A percentile compares a stretch with the other conserved stretches of the same genome.
Evolutionary conservation across 2,797 vertebrate genomes (phyloP).

Genomic region (Euthynnus affinis): DNA sequence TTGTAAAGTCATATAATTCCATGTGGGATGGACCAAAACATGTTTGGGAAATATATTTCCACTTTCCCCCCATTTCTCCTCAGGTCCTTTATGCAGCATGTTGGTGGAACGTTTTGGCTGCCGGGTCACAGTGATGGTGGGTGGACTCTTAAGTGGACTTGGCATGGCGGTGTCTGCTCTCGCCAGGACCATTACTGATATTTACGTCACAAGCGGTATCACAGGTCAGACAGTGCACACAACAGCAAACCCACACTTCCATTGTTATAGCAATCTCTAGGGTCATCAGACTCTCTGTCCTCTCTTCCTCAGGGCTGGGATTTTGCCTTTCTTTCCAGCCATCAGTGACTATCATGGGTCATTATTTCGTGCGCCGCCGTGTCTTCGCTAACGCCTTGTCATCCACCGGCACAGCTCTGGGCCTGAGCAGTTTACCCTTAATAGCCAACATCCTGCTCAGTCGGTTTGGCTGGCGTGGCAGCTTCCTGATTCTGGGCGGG

Average conservation of each 20-base stretch:
- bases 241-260: background rate
- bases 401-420: background rate
- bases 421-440: conserved; percentile 67
- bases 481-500: conserved; percentile 90
- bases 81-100: conserved; percentile 91
- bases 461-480: conserved; percentile 89
- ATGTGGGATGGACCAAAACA: background rate
- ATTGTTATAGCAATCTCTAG: background rate
- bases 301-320: conserved; percentile 9
- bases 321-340: conserved; percentile 14
- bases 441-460: conserved; percentile 85
- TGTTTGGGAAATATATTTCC: background rate
- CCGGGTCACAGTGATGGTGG: conserved; percentile 86
- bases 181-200: conserved; percentile 61
- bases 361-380: conserved; percentile 7
- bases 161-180: conserved; percentile 89
- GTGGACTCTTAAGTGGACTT: conserved; percentile 87
- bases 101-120: conserved; percentile 89
- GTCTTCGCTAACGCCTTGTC: conserved; percentile 22
- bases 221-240: conserved; percentile 13
- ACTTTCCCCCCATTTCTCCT: background rate
- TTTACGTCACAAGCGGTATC: conserved; percentile 9
- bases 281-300: background rate
- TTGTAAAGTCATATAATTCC: background rate
- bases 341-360: background rate